These are phyloP conservation scores for Tetanocera ferruginea DNA, from an alignment of 2,888 invertebrate species.

Conservation along the genomic window DNA sequence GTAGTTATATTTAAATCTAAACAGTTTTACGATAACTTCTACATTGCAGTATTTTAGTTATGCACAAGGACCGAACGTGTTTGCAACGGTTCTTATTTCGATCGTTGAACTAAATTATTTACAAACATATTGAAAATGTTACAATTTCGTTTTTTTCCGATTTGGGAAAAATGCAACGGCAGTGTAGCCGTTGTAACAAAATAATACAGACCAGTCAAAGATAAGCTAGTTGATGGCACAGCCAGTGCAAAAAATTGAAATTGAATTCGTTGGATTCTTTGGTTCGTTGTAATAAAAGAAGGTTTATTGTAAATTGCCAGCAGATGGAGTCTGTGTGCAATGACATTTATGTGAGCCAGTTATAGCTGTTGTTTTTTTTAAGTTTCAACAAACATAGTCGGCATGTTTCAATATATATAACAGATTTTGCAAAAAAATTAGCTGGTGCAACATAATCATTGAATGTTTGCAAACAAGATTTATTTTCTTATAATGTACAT, in stretches of 20 bases:
- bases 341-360: neutral
- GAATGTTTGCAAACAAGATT: neutral
- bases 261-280: constrained; percentile 7
- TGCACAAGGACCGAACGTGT: too few species aligned
- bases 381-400: neutral
- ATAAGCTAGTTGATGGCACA: neutral
- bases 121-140: too few species aligned
- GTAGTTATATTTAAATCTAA: too few species aligned
- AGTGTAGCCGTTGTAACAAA: neutral
- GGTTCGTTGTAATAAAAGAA: constrained; percentile 3
- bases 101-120: too few species aligned
- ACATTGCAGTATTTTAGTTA: too few species aligned
- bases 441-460: neutral
- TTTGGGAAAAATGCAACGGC: neutral
- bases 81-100: too few species aligned
- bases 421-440: neutral
- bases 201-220: neutral
- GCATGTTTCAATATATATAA: neutral
- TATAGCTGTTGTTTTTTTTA: neutral
- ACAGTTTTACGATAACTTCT: too few species aligned
- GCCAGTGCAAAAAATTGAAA: constrained; percentile 4
- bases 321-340: constrained; percentile 7
- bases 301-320: constrained; percentile 23
- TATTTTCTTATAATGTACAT: neutral
- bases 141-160: neutral